Base-by-base conservation (phyloP, 2,113 vertebrate genomes). In the Plecotus auritus region DNA sequence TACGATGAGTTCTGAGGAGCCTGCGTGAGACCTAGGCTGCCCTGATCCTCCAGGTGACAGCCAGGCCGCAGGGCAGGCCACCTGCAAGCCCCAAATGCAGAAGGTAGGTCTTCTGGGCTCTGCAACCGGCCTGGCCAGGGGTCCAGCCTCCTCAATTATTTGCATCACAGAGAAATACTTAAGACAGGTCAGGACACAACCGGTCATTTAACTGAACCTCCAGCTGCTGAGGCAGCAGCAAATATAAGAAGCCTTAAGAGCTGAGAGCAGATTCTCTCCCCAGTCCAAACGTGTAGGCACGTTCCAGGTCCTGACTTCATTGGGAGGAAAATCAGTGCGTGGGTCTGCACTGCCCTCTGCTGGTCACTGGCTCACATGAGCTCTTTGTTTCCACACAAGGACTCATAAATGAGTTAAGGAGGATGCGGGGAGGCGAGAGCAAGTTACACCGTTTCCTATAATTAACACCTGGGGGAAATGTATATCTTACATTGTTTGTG, bases 261-360 rank as follows among this genome's bases (percentile, higher is more conserved):
- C 0, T 14, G 35, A 74, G 12, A 81, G 23, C 17, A 45, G 12
- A 13, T 26, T 67, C 64, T 35, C 45, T 7, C 42, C 22, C 6
- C 9, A 49, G 11, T 35, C 59, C 54, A 35, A 32, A 18, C 2
- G 18, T 14, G 1, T 0, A 32, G 22, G 20, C 40, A 17, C 32
- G 3, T 18, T 91, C 35, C 12, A 10, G 11, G 2, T 37, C 23
- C 26, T 16, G 35, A 4, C 0, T 23, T 47, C 45, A 35, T 23
- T 0, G 4, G 14, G 35, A 16, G n/a, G 56, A 37, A 94, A 78
- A 26, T n/a, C 77, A 11, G 73, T 7, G 54, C 0, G 0, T 16
- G 49, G 40, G 61, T 77, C 35, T 92, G 90, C 73, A 88, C 90
- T 88, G 94, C 94, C 96, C 90, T 85, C 97, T 97, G 73, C 61